phyloP scores from a whole-genome alignment of 2,888 invertebrate genomes.

The Laspeyria flexula region DNA sequence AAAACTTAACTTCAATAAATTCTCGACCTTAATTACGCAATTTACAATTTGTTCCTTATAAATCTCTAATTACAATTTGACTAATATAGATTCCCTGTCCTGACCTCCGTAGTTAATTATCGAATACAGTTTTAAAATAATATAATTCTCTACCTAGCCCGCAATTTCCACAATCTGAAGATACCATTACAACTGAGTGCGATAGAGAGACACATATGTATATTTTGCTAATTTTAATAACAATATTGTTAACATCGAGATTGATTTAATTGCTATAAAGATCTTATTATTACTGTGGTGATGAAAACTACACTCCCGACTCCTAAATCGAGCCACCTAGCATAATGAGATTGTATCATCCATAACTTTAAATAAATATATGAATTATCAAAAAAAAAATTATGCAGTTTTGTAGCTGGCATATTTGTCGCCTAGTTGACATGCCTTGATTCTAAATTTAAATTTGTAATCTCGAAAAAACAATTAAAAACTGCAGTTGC shows the following conservation, averaged over 20 bases:
- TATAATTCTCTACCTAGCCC: neutral
- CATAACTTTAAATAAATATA: too few species aligned
- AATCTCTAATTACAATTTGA: conserved; percentile 2
- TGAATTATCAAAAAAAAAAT: too few species aligned
- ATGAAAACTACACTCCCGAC: too few species aligned
- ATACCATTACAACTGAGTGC: conserved; percentile 17
- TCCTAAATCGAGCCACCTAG: too few species aligned
- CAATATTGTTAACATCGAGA: conserved; percentile 40
- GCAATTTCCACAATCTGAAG: conserved; percentile 23
- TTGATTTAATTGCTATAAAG: conserved; percentile 13
- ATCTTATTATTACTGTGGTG: conserved; percentile 26
- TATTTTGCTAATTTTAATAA: conserved; percentile 45
- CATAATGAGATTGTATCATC: too few species aligned
- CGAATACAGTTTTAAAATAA: conserved; percentile 5
- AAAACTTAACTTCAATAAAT: neutral
- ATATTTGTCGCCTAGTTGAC: too few species aligned
- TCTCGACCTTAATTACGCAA: neutral
- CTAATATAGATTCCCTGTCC: conserved; percentile 14
- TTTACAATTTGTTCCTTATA: conserved; percentile 12
- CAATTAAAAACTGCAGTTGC: too few species aligned
- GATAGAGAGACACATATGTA: conserved; percentile 39
- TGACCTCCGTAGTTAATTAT: conserved; percentile 3
- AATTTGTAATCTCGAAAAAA: too few species aligned
- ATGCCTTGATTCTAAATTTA: too few species aligned
- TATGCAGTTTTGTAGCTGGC: too few species aligned